phyloP scores from a whole-genome alignment of 2,797 vertebrate genomes.

The Pantherophis vulpinus region DNA sequence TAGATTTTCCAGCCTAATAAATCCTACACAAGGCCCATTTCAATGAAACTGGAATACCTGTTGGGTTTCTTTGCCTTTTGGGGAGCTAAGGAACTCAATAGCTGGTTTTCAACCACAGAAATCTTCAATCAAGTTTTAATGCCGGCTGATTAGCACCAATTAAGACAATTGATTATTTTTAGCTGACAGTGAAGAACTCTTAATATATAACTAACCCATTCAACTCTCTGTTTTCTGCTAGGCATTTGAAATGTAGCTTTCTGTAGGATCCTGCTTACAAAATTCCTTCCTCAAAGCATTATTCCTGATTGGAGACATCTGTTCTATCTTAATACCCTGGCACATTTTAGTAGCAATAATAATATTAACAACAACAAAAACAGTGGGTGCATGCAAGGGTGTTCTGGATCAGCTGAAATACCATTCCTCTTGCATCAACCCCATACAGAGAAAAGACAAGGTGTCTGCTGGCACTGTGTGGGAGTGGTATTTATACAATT shows the following conservation, averaged over 20 bases:
- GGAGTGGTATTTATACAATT: neutral
- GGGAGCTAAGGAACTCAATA: neutral
- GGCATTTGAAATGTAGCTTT: neutral
- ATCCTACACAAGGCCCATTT: neutral
- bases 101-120: neutral
- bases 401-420: neutral
- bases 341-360: neutral
- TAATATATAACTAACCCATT: neutral
- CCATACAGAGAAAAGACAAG: neutral
- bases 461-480: neutral
- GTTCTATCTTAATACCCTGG: neutral
- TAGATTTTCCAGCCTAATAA: neutral
- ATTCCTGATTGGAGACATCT: neutral
- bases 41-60: neutral
- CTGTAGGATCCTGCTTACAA: neutral
- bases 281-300: neutral
- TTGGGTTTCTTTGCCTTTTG: neutral
- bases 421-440: neutral
- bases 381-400: neutral
- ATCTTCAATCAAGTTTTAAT: neutral
- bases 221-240: neutral
- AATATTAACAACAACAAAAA: neutral
- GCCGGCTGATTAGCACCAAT: neutral
- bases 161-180: neutral
- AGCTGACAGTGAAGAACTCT: neutral